Conservation (phyloP, 2,113 vertebrate species). For the Apus apus region DNA sequence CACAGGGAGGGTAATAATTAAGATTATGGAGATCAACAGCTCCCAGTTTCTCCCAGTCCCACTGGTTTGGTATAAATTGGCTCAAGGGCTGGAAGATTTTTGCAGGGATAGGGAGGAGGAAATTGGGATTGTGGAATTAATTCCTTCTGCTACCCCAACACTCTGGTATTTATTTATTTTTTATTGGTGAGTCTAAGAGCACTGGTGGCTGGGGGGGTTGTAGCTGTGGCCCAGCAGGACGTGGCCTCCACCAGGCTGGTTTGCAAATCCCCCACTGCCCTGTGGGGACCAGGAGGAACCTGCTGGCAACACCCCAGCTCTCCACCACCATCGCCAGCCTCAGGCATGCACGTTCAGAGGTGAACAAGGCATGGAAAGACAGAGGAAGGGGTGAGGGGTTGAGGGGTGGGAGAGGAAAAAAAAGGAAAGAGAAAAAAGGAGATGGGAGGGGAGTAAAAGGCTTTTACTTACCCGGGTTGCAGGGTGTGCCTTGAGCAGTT, state of each 20-base stretch:
- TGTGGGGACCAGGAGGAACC: neutral
- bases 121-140: neutral
- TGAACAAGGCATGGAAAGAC: constrained; percentile 31
- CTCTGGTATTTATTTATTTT: neutral
- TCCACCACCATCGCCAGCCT: neutral
- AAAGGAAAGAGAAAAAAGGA: constrained; percentile 64
- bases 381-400: neutral
- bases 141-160: neutral
- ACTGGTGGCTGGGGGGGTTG: neutral
- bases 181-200: neutral
- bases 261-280: neutral
- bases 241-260: neutral
- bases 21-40: neutral
- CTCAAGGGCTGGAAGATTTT: neutral
- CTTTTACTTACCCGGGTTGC: constrained; percentile 89
- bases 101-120: neutral
- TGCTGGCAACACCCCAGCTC: neutral
- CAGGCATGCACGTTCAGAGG: constrained; percentile 19
- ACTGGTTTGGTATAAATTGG: accelerated
- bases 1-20: neutral
- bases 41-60: neutral
- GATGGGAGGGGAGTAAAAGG: constrained; percentile 65
- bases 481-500: constrained; percentile 79
- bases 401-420: constrained; percentile 1
- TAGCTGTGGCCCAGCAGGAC: neutral